Percentiles rank a stretch among this genome's conserved stretches.
Evolutionary conservation across 2,113 vertebrate genomes (phyloP).

Genomic region (Tupaia tana): DNA sequence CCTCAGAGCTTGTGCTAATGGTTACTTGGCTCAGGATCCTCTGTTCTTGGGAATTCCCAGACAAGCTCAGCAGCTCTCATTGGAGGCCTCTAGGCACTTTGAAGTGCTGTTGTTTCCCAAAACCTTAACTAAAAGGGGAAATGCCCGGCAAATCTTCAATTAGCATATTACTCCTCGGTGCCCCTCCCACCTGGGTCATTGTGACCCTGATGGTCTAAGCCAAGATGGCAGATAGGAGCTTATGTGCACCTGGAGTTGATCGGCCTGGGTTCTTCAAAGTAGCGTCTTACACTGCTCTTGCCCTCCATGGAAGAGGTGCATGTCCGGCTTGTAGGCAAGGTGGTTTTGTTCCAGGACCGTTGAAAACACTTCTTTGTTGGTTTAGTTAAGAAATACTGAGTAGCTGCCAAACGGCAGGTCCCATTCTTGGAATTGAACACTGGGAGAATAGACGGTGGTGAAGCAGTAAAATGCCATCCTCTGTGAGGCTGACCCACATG

Average conservation of each 20-base stretch:
- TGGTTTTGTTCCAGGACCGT: neutral
- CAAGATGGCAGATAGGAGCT: neutral
- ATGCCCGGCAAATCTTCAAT: neutral
- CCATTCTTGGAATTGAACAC: neutral
- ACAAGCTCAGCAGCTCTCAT: neutral
- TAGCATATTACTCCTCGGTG: neutral
- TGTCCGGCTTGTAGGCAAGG: neutral
- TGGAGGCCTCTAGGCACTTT: slow-evolving; percentile 21
- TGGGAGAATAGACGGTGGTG: neutral
- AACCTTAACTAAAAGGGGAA: neutral
- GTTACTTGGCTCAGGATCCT: neutral
- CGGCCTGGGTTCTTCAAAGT: neutral
- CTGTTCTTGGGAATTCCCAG: slow-evolving; percentile 51
- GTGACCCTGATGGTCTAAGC: neutral
- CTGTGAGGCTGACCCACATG: too few relatives aligned
- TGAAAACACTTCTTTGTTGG: neutral
- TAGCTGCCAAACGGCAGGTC: neutral
- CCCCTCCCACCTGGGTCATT: neutral
- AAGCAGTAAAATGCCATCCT: too few relatives aligned
- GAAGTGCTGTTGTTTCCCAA: neutral
- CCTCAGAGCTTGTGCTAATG: neutral
- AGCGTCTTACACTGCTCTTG: neutral
- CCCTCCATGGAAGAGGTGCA: neutral
- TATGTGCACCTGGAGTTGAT: neutral
- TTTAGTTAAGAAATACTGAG: neutral